Conservation (phyloP, 2,888 invertebrate species). For the Hypomecis punctinalis region DNA sequence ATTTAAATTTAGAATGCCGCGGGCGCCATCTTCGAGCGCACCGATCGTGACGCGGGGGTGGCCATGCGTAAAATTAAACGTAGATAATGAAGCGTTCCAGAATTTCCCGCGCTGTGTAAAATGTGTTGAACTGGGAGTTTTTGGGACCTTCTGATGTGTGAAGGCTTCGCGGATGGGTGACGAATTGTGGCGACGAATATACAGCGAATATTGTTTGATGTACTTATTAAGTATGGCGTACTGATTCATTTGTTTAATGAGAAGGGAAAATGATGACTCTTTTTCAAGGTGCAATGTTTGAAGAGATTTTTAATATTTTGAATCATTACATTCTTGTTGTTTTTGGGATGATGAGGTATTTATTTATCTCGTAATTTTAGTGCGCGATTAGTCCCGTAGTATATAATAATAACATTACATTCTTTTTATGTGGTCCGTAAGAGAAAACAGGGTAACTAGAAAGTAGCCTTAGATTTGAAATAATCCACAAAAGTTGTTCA, state of each 20-base stretch:
- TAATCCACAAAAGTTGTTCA: not conserved
- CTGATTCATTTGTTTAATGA: too few relatives aligned
- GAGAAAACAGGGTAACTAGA: not conserved
- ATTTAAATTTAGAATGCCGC: conserved; percentile 63
- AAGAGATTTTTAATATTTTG: too few relatives aligned
- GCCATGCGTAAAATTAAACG: conserved; percentile 84
- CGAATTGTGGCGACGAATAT: conserved; percentile 9
- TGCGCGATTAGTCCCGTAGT: too few relatives aligned
- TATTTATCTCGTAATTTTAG: too few relatives aligned
- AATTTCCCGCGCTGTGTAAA: conserved; percentile 44
- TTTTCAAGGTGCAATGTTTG: too few relatives aligned
- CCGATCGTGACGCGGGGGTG: conserved; percentile 69
- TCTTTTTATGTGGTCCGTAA: not conserved
- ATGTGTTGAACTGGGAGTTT: conserved; percentile 67
- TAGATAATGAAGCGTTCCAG: conserved; percentile 75
- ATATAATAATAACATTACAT: too few relatives aligned
- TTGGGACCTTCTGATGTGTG: conserved; percentile 31
- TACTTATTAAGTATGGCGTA: too few relatives aligned
- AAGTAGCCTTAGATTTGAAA: too few relatives aligned
- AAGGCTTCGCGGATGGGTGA: conserved; percentile 17
- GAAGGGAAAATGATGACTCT: too few relatives aligned
- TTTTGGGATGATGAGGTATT: too few relatives aligned
- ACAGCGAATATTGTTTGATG: too few relatives aligned
- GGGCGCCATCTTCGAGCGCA: conserved; percentile 52
- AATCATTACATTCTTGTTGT: too few relatives aligned